Percentiles rank a stretch among this genome's conserved stretches.
These are phyloP conservation scores for Dasyornis broadbenti DNA, from an alignment of 2,113 vertebrate species.

Conservation along the genomic window DNA sequence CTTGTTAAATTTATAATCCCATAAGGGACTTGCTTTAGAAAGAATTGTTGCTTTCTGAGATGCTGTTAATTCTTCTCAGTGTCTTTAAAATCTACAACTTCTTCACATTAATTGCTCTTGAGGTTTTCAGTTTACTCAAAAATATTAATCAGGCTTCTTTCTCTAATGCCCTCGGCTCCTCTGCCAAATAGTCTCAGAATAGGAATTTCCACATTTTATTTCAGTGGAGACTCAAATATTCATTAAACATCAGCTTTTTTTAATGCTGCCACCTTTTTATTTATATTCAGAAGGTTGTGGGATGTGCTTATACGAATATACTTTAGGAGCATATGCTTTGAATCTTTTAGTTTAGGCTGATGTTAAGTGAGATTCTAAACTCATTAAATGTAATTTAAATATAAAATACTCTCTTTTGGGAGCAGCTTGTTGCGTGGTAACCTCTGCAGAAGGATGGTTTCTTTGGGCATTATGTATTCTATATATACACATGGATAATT, in stretches of 20 bases:
- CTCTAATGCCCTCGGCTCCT: background rate
- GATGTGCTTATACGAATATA: background rate
- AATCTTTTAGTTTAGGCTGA: background rate
- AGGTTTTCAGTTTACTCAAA: conserved; percentile 5
- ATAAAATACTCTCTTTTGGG: background rate
- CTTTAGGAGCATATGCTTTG: background rate
- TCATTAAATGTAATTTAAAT: background rate
- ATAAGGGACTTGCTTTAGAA: background rate
- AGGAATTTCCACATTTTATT: conserved; percentile 19
- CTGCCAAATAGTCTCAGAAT: conserved; percentile 24
- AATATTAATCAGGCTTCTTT: conserved; percentile 36
- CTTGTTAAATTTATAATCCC: background rate
- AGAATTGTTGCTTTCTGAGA: background rate
- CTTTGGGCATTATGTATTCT: background rate
- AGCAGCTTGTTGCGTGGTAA: background rate
- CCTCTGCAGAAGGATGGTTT: background rate
- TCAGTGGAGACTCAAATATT: background rate
- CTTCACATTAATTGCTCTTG: conserved; percentile 1
- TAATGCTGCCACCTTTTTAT: background rate
- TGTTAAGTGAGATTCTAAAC: background rate
- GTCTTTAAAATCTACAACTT: conserved; percentile 35
- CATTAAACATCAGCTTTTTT: background rate
- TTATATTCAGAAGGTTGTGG: background rate
- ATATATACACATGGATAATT: background rate
- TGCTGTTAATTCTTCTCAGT: conserved; percentile 30